Base-by-base conservation (phyloP, 1,140 invertebrate genomes). In the Phortica variegata region DNA sequence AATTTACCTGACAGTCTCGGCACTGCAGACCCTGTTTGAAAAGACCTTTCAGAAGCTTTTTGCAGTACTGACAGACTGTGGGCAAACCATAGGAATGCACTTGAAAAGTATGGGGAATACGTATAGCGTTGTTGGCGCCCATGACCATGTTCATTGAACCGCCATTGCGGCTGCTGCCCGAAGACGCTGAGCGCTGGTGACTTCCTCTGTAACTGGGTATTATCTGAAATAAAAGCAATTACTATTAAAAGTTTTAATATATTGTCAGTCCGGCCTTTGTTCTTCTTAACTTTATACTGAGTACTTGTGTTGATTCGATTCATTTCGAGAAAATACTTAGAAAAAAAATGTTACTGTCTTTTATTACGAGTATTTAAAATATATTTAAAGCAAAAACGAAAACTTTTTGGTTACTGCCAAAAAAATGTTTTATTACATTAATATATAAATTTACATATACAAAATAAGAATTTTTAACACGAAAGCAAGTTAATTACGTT, bases 21-120 rank as follows among this genome's bases (percentile, higher is more conserved):
- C 97, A 99, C 77, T 98, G 96, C 45, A 97, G 77, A 34, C 97
- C 93, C 80, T 99, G 97, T 71, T 96, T 91, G 78, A 97, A 97
- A 37, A 99, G 81, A 2, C 96, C 96, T 62, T 91, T 89, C 17
- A 98, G 82, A 56, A 99, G 82, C 78, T 95, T 95, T 76, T 95
- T 95, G 81, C 96, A 98, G 73, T 87, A 84, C 60, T 95, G 90
- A 77, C 97, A 99, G 10, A 98, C 88, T 1, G 97, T 98, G 15
- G 95, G 97, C 32, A 91, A 81, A 15, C 91, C 96, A 78, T 98
- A 98, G 31, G 86, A 93, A 83, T 98, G 96, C 42, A 93, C 77
- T 59, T 88, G 85, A 75, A 91, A 91, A 18, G 93, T 95, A 77
- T 97, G 93, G 26, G 94, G 93, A 65, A 95, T 93, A 73, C 89